Percentiles rank a stretch among this genome's conserved stretches.
Conservation (phyloP, 2,113 vertebrate genomes). For the Danio rerio region GRCz12tu NC_133182.1:19631001-19631500, state of each 20-base stretch:
- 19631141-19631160: background rate
- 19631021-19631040: background rate
- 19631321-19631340: background rate
- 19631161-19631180: background rate
- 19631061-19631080: background rate
- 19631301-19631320: too few species aligned
- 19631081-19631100: background rate
- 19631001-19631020: constrained; percentile 22
- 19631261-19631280: background rate
- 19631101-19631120: constrained; percentile 1
- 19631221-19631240: background rate
- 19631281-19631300: background rate
- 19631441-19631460: background rate
- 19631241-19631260: background rate
- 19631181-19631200: background rate
- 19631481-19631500: background rate
- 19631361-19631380: too few species aligned
- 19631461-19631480: background rate
- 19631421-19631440: background rate
- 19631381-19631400: too few species aligned
- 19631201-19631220: background rate
- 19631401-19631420: too few species aligned
- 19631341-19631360: background rate
- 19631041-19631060: background rate
- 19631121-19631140: background rate